phyloP scores from a whole-genome alignment of 2,888 invertebrate genomes.

The Hermaeophaga mercurialis region DNA sequence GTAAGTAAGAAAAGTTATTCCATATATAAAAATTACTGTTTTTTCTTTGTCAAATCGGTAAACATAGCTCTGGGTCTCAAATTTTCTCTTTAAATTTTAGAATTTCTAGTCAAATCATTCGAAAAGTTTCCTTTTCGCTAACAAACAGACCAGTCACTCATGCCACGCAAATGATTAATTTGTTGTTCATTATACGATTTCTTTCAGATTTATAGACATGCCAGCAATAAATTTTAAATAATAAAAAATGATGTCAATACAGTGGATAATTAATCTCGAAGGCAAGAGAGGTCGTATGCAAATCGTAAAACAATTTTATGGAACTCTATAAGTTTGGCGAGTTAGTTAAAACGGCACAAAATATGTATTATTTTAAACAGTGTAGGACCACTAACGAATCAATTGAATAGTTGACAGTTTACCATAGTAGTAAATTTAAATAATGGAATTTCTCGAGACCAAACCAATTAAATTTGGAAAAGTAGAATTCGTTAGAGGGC shows the following conservation, averaged over 20 bases:
- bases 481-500: no score
- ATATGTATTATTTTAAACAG: no score
- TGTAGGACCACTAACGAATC: no score
- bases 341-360: not conserved
- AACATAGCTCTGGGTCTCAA: no score
- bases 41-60: no score
- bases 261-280: slow-evolving; percentile 26
- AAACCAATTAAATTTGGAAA: no score
- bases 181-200: slow-evolving; percentile 28
- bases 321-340: slow-evolving; percentile 8
- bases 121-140: slow-evolving; percentile 13
- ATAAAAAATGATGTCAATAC: slow-evolving; percentile 26
- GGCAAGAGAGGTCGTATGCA: slow-evolving; percentile 22
- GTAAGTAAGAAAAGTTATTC: no score
- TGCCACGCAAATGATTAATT: slow-evolving; percentile 25
- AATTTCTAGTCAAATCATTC: slow-evolving; percentile 20
- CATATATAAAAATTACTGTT: no score
- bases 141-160: slow-evolving; percentile 19
- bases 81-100: slow-evolving; percentile 1
- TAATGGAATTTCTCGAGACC: no score
- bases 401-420: no score
- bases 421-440: no score
- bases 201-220: slow-evolving; percentile 26
- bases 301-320: slow-evolving; percentile 23
- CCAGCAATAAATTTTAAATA: slow-evolving; percentile 19